A percentile compares a stretch with the other conserved stretches of the same genome.
Evolutionary conservation across 2,888 invertebrate species (phyloP).

Genomic region (Latheticus oryzae): DNA sequence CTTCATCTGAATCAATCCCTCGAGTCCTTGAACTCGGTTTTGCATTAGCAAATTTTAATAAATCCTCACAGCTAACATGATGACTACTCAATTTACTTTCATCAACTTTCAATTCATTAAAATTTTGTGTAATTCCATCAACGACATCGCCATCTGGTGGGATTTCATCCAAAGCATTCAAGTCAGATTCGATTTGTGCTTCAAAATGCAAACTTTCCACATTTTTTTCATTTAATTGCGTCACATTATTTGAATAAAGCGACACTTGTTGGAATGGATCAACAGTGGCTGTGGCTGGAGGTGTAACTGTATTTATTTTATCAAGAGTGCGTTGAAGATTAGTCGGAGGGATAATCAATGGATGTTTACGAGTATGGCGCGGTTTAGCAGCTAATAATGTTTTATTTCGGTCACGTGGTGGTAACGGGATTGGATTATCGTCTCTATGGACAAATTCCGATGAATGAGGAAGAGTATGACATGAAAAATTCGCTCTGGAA

Average conservation of each 20-base stretch:
- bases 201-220: conserved; percentile 69
- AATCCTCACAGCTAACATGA: conserved; percentile 91
- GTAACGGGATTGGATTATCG: conserved; percentile 80
- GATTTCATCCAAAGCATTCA: conserved; percentile 72
- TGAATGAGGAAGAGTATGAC: conserved; percentile 11
- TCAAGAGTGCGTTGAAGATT: conserved; percentile 73
- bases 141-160: conserved; percentile 60
- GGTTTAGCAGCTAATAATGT: conserved; percentile 74
- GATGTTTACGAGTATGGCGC: conserved; percentile 84
- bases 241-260: conserved; percentile 57
- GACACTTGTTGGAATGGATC: conserved; percentile 55
- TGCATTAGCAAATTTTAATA: conserved; percentile 87
- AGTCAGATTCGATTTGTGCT: conserved; percentile 72
- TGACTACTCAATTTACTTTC: conserved; percentile 68
- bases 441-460: conserved; percentile 47
- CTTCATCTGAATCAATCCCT: conserved; percentile 91
- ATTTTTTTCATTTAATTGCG: conserved; percentile 59
- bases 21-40: conserved; percentile 85
- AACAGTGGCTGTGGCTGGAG: conserved; percentile 53
- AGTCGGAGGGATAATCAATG: conserved; percentile 77
- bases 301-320: conserved; percentile 68
- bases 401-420: conserved; percentile 79
- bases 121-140: conserved; percentile 49
- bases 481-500: conserved; percentile 13
- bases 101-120: conserved; percentile 48